Evolutionary conservation across 2,797 vertebrate species (phyloP).

Genomic region (Spizella passerina): DNA sequence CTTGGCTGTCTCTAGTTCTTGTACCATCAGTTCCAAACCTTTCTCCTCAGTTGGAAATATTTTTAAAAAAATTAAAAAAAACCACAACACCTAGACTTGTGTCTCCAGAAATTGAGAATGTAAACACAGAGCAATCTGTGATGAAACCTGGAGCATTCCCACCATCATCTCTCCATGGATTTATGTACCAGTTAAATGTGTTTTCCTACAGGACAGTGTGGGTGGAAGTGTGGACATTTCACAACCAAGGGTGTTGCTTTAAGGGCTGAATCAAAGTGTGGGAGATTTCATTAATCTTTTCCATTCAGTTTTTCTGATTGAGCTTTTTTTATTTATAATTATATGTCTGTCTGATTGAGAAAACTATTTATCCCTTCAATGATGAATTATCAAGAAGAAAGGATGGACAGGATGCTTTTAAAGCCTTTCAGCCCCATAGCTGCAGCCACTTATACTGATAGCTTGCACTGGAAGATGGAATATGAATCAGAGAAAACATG

Average conservation of each 20-base stretch:
- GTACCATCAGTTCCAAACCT: not conserved
- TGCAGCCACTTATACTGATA: constrained; percentile 33
- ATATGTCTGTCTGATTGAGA: constrained; percentile 26
- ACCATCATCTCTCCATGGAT: not conserved
- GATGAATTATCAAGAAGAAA: constrained; percentile 36
- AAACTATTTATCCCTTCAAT: constrained; percentile 12
- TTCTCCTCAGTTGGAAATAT: not conserved
- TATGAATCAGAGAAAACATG: constrained; percentile 6
- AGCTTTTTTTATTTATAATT: constrained; percentile 45
- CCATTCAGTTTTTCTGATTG: constrained; percentile 7
- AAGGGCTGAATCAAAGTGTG: not conserved
- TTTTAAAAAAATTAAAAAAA: no score
- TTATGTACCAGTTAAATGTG: not conserved
- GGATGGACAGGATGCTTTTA: constrained; percentile 29
- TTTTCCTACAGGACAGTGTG: not conserved
- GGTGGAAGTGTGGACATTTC: not conserved
- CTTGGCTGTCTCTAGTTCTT: not conserved
- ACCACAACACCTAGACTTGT: not conserved
- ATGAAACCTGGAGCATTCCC: not conserved
- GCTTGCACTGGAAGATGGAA: not conserved
- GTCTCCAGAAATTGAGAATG: not conserved
- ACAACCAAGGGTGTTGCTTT: not conserved
- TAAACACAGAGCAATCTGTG: not conserved
- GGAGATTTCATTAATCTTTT: not conserved
- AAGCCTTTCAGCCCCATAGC: constrained; percentile 4